Evolutionary conservation across 2,888 invertebrate genomes (phyloP), one percentile per base, ranked within the genome.

Genomic region (Leptopilina drosophilae): DNA sequence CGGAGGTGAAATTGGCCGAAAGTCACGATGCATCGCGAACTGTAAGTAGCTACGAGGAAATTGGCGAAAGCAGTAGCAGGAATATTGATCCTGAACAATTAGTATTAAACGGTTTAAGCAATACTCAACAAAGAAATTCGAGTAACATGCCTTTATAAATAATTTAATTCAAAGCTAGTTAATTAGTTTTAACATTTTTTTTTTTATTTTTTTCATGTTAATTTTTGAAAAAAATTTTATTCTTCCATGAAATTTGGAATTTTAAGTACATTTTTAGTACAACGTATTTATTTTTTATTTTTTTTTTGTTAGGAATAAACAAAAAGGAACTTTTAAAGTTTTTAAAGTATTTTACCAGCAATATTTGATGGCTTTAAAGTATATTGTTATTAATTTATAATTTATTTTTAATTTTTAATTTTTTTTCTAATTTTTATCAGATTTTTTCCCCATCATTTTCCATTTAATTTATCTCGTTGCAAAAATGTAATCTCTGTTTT

Each of bases 1-100:
- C 94, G 1, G 95, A 96, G 87, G 95, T 95, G 2, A 94, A 95
- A 66, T 92, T 93, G 26, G 93, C 93, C 80, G 94, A 94, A 88
- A 89, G 87, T 79, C 84, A 85, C 77, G 82, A 69, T 62, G 82
- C 82, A 77, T 66, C 83, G 15, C 84, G 83, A 76, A 64, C 82
- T 59, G 78, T 82, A 40, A 82, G 82, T 66, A 86, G 82, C 76
- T 85, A 85, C 64, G 88, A 89, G 67, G 89, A 87, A 40, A 82
- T 85, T 59, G 85, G 83, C 65, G 82, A 85, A 73, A 84, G 85
- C 76, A 86, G 85, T 77, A 86, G 85, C 26, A 82, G 82, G 15
- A 83, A 78, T 53, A 81, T 85, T 59, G 83, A 84, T 80, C 82
- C 85, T 9, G 86, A 87, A 64, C 86, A 86, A 75, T 83, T 85